Base-by-base conservation (phyloP, 2,797 vertebrate genomes). In the Coendou prehensilis region DNA sequence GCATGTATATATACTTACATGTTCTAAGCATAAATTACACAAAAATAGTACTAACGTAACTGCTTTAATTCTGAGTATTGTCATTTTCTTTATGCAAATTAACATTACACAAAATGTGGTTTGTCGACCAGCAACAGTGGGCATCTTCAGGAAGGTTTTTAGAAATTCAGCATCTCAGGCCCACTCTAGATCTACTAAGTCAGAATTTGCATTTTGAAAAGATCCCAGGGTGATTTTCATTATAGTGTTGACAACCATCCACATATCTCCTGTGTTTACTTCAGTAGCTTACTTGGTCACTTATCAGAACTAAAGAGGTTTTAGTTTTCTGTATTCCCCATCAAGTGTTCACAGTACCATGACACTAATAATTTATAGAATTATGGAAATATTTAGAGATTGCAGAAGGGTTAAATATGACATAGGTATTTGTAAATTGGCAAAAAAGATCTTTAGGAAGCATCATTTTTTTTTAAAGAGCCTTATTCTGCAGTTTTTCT, bases 361-460 rank as follows among this genome's bases (percentile, higher is more conserved):
- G 37, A 75, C 73, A 63, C 83, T 83, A 73, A 20, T 89, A 67
- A 81, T 93, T 47, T 81, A 17, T 67, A 78, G 47, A 94, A 95
- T 45, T 84, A 80, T 9, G 5, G 26, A 96, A 91, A 94, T 28
- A 89, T 59, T 86, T 89, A 87, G 45, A 80, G 30, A 54, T 89
- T 45, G n/a, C 13, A 83, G 69, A 81, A 83, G 26, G 54, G 22
- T 56, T 15, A 88, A 95, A 69, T 76, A 63, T 18, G 57, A 79
- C 23, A n/a, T 59, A 17, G 3, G 41, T 17, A 50, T 85, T 67
- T 85, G 28, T 45, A 61, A 93, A 56, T 54, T 82, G 57, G 22
- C 61, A 91, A 73, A 86, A 67, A 57, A 47, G 3, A 45, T 41
- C 37, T 80, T 15, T 93, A 84, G 78, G 61, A 89, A 71, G 45